A percentile compares a stretch with the other conserved stretches of the same genome.
Conservation (phyloP, 2,888 invertebrate species). For the Cremastinae sp. region DNA sequence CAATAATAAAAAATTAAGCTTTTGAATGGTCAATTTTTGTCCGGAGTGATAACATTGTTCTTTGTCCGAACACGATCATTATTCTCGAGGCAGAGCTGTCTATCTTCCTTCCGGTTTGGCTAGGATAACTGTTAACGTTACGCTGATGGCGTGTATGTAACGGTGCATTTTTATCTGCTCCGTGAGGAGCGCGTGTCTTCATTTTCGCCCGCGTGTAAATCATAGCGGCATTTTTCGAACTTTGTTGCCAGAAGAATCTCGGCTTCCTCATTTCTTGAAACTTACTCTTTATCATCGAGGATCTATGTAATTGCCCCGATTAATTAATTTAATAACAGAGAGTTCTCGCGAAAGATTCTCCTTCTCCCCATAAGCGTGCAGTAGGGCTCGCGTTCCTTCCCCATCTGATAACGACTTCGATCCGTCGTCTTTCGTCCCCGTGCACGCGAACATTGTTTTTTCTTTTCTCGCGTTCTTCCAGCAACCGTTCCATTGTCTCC, state of each 20-base stretch:
- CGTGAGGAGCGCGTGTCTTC: conserved; percentile 1
- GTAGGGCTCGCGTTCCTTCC: conserved; percentile 38
- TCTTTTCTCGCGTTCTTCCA: too few relatives aligned
- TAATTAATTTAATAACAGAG: conserved; percentile 66
- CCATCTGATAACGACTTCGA: conserved; percentile 32
- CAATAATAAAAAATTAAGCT: too few relatives aligned
- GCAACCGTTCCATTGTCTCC: conserved; percentile 47
- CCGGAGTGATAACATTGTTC: conserved; percentile 4
- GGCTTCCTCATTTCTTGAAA: conserved; percentile 25
- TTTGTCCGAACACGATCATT: conserved; percentile 14
- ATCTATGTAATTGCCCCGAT: conserved; percentile 61
- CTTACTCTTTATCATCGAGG: conserved; percentile 31
- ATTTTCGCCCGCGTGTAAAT: background rate
- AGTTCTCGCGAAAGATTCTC: conserved; percentile 33
- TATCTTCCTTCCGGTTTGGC: conserved; percentile 34
- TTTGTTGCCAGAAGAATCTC: conserved; percentile 11
- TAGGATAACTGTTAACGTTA: conserved; percentile 29
- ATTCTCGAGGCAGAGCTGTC: background rate
- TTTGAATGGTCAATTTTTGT: background rate
- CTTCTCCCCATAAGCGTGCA: conserved; percentile 8
- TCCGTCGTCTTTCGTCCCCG: too few relatives aligned
- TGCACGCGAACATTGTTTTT: too few relatives aligned
- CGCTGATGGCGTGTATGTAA: conserved; percentile 11
- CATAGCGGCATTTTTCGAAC: conserved; percentile 22
- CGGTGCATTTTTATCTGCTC: conserved; percentile 30